These are phyloP conservation scores for Loriculus beryllinus DNA, from an alignment of 2,797 vertebrate species.

Conservation along the genomic window DNA sequence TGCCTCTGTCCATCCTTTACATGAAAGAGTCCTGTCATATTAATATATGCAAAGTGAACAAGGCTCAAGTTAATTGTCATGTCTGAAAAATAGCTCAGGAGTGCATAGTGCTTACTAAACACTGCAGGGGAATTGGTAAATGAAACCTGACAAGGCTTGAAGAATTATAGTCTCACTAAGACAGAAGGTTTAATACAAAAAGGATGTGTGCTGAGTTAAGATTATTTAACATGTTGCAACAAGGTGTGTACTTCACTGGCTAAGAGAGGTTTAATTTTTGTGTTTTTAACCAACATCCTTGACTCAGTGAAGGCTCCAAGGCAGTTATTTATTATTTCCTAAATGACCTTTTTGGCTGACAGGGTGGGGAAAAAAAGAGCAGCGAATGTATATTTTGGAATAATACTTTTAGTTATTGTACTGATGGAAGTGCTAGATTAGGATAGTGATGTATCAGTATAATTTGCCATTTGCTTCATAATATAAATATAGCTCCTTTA, in stretches of 20 bases:
- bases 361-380: neutral
- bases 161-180: neutral
- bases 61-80: slow-evolving; percentile 11
- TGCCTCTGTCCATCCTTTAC: neutral
- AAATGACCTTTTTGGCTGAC: neutral
- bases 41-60: neutral
- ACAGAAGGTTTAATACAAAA: neutral
- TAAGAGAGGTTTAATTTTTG: neutral
- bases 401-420: neutral
- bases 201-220: neutral
- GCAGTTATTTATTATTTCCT: neutral
- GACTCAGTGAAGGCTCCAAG: neutral
- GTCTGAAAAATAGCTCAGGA: neutral
- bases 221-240: neutral
- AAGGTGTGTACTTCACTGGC: neutral
- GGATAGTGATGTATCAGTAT: neutral
- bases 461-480: neutral
- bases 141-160: slow-evolving; percentile 12
- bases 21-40: neutral
- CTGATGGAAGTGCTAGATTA: neutral
- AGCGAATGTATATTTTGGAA: neutral
- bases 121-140: neutral
- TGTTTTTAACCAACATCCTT: neutral
- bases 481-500: neutral
- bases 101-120: neutral